A percentile compares a stretch with the other conserved stretches of the same genome.
These are phyloP conservation scores for Melanerpes formicivorus DNA, from an alignment of 2,113 vertebrate species.

Conservation along the genomic window DNA sequence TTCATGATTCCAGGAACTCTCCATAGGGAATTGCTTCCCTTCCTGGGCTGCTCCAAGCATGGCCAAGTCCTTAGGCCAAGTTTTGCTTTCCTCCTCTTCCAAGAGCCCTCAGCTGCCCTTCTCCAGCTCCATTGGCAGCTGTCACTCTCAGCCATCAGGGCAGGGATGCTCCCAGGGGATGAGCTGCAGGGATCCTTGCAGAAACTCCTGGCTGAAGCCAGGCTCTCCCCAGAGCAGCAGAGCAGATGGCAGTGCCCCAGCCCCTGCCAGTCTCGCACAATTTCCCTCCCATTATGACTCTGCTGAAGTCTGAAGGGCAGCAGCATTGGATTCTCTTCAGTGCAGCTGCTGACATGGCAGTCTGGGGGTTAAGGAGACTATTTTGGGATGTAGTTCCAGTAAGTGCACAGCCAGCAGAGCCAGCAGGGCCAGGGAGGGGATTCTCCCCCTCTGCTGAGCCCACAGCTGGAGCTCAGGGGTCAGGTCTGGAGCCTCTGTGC, in stretches of 20 bases:
- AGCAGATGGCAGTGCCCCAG: not conserved
- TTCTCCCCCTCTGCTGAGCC: too few species aligned
- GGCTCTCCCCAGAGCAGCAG: not conserved
- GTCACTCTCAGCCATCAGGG: constrained; percentile 12
- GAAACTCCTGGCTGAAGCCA: not conserved
- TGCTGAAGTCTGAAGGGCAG: constrained; percentile 45
- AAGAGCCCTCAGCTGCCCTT: not conserved
- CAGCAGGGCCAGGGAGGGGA: too few species aligned
- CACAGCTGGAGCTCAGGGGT: too few species aligned
- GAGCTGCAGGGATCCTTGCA: not conserved
- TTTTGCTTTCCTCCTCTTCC: not conserved
- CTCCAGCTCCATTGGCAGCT: constrained; percentile 33
- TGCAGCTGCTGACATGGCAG: not conserved
- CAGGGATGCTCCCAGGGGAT: not conserved
- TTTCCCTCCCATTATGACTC: constrained; percentile 45
- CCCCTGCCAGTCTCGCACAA: not conserved
- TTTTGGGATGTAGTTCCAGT: constrained; percentile 1
- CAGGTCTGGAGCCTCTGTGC: too few species aligned
- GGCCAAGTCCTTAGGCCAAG: rapidly evolving
- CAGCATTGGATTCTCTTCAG: constrained; percentile 7
- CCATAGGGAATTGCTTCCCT: not conserved
- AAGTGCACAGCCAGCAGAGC: not conserved
- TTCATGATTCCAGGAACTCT: too few species aligned
- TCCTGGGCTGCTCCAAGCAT: not conserved
- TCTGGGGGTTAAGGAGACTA: constrained; percentile 22